These are phyloP conservation scores for Acheta domesticus DNA, from an alignment of 2,888 invertebrate species.

Conservation along the genomic window DNA sequence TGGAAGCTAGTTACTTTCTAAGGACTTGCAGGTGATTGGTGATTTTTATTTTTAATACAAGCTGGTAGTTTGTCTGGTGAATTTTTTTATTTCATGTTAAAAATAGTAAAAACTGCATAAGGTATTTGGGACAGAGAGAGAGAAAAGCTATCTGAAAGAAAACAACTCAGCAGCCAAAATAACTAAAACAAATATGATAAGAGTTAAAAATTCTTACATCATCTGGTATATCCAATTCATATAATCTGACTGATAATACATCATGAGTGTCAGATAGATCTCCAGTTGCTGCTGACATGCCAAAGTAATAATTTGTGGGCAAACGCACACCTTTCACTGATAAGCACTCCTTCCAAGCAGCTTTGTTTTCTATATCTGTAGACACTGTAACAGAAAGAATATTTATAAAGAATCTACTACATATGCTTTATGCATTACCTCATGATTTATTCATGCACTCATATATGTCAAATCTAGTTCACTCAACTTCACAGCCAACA, in stretches of 20 bases:
- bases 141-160: neutral
- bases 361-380: constrained; percentile 86
- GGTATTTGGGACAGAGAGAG: neutral
- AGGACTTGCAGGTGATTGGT: too few relatives aligned
- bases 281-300: constrained; percentile 93
- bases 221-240: constrained; percentile 78
- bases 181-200: too few relatives aligned
- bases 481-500: neutral
- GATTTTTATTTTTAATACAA: too few relatives aligned
- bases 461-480: neutral
- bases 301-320: constrained; percentile 94
- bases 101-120: too few relatives aligned
- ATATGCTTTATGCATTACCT: neutral
- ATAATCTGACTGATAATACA: constrained; percentile 84
- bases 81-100: too few relatives aligned
- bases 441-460: neutral
- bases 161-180: neutral
- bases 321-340: constrained; percentile 82
- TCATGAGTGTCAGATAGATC: constrained; percentile 97
- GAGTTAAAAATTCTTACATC: constrained; percentile 46
- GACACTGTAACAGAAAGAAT: constrained; percentile 61
- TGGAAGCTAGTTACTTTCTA: too few relatives aligned
- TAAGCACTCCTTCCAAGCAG: constrained; percentile 92
- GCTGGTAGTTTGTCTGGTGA: too few relatives aligned
- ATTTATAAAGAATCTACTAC: neutral